Base-by-base conservation (phyloP, 2,797 vertebrate species). In the Perodicticus potto region DNA sequence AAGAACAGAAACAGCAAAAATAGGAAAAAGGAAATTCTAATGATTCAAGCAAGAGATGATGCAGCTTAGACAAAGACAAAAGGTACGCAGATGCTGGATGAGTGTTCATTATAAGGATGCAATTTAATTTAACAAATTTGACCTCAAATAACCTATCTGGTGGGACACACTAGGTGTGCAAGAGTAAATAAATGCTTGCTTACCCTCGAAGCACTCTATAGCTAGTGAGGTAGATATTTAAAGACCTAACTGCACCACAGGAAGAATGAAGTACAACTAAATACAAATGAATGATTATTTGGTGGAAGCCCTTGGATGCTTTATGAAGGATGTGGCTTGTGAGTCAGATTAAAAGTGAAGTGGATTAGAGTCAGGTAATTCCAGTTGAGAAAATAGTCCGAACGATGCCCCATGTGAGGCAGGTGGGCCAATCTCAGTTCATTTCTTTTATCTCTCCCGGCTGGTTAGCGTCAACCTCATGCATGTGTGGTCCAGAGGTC, bases 101-200 rank as follows among this genome's bases (percentile, higher is more conserved):
- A 45, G 43, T 69, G 69, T 85, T 85, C 43, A 25, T 70, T 45
- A 65, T 81, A 34, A 40, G 81, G 29, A 93, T 86, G 34, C 3
- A 87, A 91, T 84, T 92, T 80, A 55, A 89, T 76, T 59, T 81
- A 40, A 72, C 59, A 84, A 82, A 85, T 37, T 45, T 77, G 45
- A 76, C 27, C 82, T 91, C 67, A 81, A 59, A 86, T 86, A 27
- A 89, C 5, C 61, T 69, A 43, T 91, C 34, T 34, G 69, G 12
- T 32, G 7, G 45, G 63, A 49, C 29, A 27, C 27, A 25, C 12
- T 87, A 45, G 73, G 3, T 92, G 14, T 67, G 12, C 59, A 92
- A 73, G 25, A 73, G 11, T 82, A 88, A 77, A 94, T 55, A 81
- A 92, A n/a, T 8, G 11, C 57, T 45, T n/a, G 9, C 16, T 81